Percentiles rank a stretch among this genome's conserved stretches.
Conservation (phyloP, 2,888 invertebrate species). For the Dexiosoma caninum region DNA sequence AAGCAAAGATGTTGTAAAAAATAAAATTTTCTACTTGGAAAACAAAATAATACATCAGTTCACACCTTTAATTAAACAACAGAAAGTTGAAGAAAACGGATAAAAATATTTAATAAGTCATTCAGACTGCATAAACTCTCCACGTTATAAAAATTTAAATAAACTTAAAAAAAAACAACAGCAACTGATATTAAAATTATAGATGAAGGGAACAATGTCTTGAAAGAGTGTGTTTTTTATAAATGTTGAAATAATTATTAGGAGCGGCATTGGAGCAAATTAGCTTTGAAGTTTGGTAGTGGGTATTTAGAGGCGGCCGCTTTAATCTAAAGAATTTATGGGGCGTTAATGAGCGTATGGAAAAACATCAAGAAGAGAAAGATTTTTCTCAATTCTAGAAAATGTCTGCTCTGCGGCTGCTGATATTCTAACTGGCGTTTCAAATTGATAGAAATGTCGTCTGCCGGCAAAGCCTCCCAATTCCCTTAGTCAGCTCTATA, state of each 20-base stretch:
- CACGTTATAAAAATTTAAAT: background rate
- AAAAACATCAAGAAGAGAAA: slow-evolving; percentile 31
- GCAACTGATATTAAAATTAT: too few species aligned
- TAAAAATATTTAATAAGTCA: slow-evolving; percentile 25
- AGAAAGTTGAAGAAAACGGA: background rate
- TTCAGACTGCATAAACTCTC: too few species aligned
- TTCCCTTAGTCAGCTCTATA: too few species aligned
- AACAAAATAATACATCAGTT: slow-evolving; percentile 35
- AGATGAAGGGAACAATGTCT: background rate
- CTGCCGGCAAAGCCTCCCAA: too few species aligned
- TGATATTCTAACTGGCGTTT: too few species aligned
- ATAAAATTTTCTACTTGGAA: background rate
- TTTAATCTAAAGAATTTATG: slow-evolving; percentile 67
- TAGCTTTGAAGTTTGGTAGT: slow-evolving; percentile 65
- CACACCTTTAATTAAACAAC: slow-evolving; percentile 34
- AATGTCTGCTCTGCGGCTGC: too few species aligned
- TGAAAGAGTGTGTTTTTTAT: background rate
- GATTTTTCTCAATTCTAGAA: too few species aligned
- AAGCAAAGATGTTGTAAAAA: background rate
- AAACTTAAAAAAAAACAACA: background rate
- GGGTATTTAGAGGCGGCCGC: slow-evolving; percentile 60
- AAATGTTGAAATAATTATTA: slow-evolving; percentile 34
- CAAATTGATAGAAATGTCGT: too few species aligned
- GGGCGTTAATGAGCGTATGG: slow-evolving; percentile 38
- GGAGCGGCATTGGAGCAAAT: slow-evolving; percentile 13